phyloP scores from a whole-genome alignment of 2,888 invertebrate genomes.

The Uloborus plumipes region DNA sequence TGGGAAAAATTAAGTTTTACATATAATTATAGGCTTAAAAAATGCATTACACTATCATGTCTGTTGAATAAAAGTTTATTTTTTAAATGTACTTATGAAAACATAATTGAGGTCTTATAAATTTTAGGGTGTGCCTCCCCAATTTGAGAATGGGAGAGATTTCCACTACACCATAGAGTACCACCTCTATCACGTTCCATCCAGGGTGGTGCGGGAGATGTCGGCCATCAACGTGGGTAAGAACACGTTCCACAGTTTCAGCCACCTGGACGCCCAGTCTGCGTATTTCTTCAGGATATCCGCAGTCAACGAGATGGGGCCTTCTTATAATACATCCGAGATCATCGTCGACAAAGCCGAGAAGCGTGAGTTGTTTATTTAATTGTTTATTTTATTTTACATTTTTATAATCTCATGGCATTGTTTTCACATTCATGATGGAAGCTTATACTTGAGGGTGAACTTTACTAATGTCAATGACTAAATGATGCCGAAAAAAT shows the following conservation, averaged over 20 bases:
- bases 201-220: conserved; percentile 5
- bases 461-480: too few species aligned
- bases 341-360: conserved; percentile 51
- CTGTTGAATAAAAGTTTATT: too few species aligned
- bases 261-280: conserved; percentile 29
- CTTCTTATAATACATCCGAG: conserved; percentile 37
- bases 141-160: conserved; percentile 42
- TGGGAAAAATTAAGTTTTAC: too few species aligned
- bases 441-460: too few species aligned
- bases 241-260: conserved; percentile 31
- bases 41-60: too few species aligned
- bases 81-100: too few species aligned
- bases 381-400: too few species aligned
- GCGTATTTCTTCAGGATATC: conserved; percentile 51
- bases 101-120: not conserved
- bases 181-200: conserved; percentile 31
- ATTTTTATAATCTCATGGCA: too few species aligned
- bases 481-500: too few species aligned
- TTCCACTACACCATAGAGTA: conserved; percentile 47
- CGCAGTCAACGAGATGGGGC: conserved; percentile 41
- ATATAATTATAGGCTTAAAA: too few species aligned
- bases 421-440: too few species aligned
- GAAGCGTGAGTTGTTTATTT: conserved; percentile 39
- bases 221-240: conserved; percentile 10
- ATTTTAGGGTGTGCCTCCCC: conserved; percentile 44